Percentiles rank a stretch among this genome's conserved stretches.
phyloP scores from a whole-genome alignment of 1,140 invertebrate genomes.

The Phymorhynchus buccinoides region DNA sequence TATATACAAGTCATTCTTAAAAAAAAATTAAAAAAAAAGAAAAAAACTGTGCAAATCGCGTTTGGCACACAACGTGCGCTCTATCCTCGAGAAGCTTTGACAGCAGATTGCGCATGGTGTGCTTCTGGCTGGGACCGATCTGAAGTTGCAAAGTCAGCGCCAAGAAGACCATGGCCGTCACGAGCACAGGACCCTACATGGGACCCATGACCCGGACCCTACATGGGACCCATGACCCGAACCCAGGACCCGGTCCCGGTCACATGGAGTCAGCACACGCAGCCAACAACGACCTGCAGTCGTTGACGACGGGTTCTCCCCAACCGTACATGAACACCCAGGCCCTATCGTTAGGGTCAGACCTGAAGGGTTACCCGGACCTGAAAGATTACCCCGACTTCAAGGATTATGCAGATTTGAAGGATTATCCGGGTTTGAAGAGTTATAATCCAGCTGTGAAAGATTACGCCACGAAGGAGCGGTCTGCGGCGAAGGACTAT shows the following conservation, averaged over 20 bases:
- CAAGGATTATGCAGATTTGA: background rate
- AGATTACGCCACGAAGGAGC: constrained; percentile 37
- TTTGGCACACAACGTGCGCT: no score
- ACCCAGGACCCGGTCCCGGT: background rate
- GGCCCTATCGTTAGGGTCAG: constrained; percentile 40
- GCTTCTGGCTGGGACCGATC: background rate
- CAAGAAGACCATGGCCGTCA: constrained; percentile 33
- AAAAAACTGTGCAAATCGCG: no score
- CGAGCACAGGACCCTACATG: constrained; percentile 34
- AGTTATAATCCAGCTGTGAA: constrained; percentile 28
- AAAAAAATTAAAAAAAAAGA: no score
- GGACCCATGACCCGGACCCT: constrained; percentile 16
- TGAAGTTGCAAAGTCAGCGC: background rate
- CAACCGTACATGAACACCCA: constrained; percentile 28
- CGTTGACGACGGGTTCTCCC: background rate
- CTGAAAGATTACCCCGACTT: constrained; percentile 42
- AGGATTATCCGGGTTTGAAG: background rate
- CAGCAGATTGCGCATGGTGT: background rate
- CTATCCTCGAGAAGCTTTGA: no score
- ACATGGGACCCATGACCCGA: constrained; percentile 20
- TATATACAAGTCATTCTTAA: no score
- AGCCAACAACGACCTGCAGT: background rate
- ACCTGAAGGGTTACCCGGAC: constrained; percentile 42
- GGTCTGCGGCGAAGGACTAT: no score
- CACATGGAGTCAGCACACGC: constrained; percentile 22